A percentile compares a stretch with the other conserved stretches of the same genome.
Conservation (phyloP, 53 echinoderm and acorn worm genomes). For the Astropecten irregularis region DNA sequence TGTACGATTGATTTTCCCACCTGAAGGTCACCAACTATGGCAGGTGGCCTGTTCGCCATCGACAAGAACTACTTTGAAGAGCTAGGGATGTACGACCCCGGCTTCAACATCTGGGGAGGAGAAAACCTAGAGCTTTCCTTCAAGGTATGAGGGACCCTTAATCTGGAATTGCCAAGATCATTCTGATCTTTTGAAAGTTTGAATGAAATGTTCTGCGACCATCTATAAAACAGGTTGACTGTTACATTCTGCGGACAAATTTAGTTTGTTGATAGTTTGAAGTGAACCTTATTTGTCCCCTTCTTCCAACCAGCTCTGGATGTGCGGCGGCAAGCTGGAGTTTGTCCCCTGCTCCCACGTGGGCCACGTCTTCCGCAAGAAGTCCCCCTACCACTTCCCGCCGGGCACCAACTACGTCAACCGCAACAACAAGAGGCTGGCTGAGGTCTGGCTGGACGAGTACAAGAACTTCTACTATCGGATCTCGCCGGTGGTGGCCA, state of each 20-base stretch:
- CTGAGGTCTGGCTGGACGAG: constrained; percentile 78
- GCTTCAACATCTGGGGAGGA: constrained; percentile 98
- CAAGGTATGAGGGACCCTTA: constrained; percentile 68
- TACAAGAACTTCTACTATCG: constrained; percentile 80
- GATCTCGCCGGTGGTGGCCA: constrained; percentile 88
- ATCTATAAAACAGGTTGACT: background rate
- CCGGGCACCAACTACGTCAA: constrained; percentile 80
- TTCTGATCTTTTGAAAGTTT: no score
- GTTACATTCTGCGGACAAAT: background rate
- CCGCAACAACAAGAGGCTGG: constrained; percentile 71
- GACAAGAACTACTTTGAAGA: constrained; percentile 86
- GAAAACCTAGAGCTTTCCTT: constrained; percentile 98
- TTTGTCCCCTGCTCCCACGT: constrained; percentile 76
- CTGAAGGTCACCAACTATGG: constrained; percentile 86
- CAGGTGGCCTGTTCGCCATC: constrained; percentile 87
- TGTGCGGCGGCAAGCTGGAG: constrained; percentile 73
- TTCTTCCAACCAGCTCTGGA: constrained; percentile 57
- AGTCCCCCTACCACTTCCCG: constrained; percentile 76
- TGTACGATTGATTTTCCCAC: no score
- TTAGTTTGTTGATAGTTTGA: background rate
- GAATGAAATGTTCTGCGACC: no score
- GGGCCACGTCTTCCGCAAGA: constrained; percentile 75
- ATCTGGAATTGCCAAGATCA: no score
- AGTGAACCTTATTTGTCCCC: background rate
- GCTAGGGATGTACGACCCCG: constrained; percentile 83